phyloP scores from a whole-genome alignment of 2,113 vertebrate species.

The Podarcis cretensis region DNA sequence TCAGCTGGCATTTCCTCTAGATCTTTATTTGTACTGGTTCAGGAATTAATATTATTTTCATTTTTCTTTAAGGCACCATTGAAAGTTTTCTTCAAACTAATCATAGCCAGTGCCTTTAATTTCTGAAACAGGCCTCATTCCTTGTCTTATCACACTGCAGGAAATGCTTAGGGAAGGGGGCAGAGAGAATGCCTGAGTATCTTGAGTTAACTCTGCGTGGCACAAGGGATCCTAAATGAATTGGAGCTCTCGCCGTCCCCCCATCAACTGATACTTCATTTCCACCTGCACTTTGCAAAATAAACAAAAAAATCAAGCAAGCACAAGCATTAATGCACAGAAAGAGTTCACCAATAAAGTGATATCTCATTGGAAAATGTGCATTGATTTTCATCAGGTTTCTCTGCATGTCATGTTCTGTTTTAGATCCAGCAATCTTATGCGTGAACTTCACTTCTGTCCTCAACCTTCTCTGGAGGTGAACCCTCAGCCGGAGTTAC shows the following conservation, averaged over 20 bases:
- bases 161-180: not conserved
- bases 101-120: not conserved
- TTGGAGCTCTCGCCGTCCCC: too few species aligned
- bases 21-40: constrained; percentile 26
- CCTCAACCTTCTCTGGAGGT: not conserved
- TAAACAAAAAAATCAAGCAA: not conserved
- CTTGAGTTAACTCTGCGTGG: not conserved
- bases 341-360: not conserved
- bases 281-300: not conserved
- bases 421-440: not conserved
- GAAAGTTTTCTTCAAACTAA: not conserved
- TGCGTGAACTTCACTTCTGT: not conserved
- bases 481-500: not conserved
- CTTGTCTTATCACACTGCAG: not conserved
- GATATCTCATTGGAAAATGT: not conserved
- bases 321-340: not conserved
- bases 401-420: not conserved
- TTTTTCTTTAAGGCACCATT: not conserved
- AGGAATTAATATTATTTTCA: not conserved
- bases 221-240: too few species aligned
- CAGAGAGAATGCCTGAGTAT: not conserved
- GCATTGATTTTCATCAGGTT: not conserved
- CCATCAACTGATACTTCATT: not conserved
- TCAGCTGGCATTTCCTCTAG: fast-evolving
- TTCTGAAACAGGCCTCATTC: not conserved